phyloP scores from a whole-genome alignment of 2,113 vertebrate genomes.

The Zosterops borbonicus region DNA sequence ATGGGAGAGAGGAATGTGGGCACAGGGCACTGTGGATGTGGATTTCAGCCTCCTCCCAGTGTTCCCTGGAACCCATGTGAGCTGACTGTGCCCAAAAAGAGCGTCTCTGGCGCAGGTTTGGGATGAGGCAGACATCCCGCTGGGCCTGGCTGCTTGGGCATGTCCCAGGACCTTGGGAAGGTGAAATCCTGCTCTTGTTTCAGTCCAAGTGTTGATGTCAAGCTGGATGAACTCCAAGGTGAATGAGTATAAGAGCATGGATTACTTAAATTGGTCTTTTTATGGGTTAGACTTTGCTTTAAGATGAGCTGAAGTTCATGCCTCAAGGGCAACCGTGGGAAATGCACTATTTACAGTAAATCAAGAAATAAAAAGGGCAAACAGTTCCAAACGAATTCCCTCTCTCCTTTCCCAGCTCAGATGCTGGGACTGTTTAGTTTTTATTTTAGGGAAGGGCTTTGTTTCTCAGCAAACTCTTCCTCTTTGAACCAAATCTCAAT shows the following conservation, averaged over 20 bases:
- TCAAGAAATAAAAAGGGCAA: not conserved
- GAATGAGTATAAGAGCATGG: not conserved
- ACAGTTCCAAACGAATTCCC: not conserved
- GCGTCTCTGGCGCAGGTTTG: not conserved
- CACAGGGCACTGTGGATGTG: not conserved
- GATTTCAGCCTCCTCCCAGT: not conserved
- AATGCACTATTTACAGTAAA: not conserved
- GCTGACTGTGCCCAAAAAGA: not conserved
- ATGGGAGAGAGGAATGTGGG: not conserved
- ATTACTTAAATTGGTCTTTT: not conserved
- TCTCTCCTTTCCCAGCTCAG: not conserved
- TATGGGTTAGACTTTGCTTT: not conserved
- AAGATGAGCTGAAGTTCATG: not conserved
- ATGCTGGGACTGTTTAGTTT: not conserved
- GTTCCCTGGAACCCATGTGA: not conserved
- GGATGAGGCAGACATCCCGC: slow-evolving; percentile 9
- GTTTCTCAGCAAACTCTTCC: not conserved
- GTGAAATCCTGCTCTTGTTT: not conserved
- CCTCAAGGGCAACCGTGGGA: not conserved
- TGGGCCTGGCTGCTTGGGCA: slow-evolving; percentile 6
- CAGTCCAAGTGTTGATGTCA: not conserved
- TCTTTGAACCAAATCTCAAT: not conserved
- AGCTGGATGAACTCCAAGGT: not conserved
- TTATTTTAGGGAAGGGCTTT: not conserved
- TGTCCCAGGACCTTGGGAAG: not conserved